Evolutionary conservation across 2,113 vertebrate genomes (phyloP).

Genomic region (Ranitomeya variabilis): DNA sequence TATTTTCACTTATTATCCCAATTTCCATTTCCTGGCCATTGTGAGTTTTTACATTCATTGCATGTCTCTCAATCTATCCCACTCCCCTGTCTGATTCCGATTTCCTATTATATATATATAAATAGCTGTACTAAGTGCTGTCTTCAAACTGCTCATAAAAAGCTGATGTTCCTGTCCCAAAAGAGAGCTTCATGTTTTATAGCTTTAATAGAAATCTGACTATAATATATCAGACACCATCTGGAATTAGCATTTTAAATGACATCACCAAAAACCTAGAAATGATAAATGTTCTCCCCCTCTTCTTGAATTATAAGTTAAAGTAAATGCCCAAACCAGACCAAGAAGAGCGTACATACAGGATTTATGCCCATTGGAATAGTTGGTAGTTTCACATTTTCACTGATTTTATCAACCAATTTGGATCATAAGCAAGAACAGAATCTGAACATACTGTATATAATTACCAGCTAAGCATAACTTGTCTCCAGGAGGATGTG

Average conservation of each 20-base stretch:
- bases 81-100: constrained; percentile 60
- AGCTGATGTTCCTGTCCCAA: constrained; percentile 66
- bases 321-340: neutral
- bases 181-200: constrained; percentile 64
- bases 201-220: constrained; percentile 57
- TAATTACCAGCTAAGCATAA: no score
- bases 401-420: neutral
- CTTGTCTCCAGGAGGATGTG: no score
- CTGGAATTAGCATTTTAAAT: constrained; percentile 58
- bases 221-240: constrained; percentile 47
- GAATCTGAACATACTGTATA: no score
- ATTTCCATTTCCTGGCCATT: constrained; percentile 8
- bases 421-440: neutral
- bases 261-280: constrained; percentile 46
- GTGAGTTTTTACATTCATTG: constrained; percentile 1
- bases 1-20: neutral
- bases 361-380: neutral
- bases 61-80: constrained; percentile 39
- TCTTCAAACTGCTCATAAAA: constrained; percentile 73
- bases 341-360: neutral
- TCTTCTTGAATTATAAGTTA: neutral
- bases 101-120: constrained; percentile 74
- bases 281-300: constrained; percentile 17
- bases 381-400: neutral
- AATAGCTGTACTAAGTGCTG: constrained; percentile 70